Evolutionary conservation across 2,888 invertebrate genomes (phyloP).

Genomic region (Orthosia incerta): DNA sequence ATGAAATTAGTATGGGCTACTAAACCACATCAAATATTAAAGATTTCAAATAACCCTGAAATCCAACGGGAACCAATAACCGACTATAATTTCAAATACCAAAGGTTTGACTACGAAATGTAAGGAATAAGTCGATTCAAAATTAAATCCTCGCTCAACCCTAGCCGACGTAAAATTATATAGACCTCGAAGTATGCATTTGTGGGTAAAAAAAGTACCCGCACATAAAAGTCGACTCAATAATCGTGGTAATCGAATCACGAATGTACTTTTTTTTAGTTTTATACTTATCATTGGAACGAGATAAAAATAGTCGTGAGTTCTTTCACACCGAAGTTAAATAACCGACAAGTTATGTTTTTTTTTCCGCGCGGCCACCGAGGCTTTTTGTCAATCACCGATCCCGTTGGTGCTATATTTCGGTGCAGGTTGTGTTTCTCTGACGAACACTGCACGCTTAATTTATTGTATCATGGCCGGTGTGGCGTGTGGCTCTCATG

Average conservation of each 20-base stretch:
- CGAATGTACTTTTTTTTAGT: conserved; percentile 71
- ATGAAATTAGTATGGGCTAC: neutral
- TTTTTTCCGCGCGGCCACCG: conserved; percentile 62
- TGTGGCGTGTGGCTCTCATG: conserved; percentile 6
- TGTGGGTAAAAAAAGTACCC: conserved; percentile 67
- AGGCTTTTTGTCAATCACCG: conserved; percentile 72
- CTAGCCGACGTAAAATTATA: conserved; percentile 58
- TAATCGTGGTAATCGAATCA: conserved; percentile 81
- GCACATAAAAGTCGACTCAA: conserved; percentile 71
- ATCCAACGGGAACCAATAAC: conserved; percentile 40
- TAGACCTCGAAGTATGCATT: conserved; percentile 64
- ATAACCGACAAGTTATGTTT: conserved; percentile 68
- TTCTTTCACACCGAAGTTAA: conserved; percentile 78
- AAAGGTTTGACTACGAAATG: conserved; percentile 64
- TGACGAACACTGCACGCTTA: conserved; percentile 14
- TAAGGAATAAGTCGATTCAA: conserved; percentile 57
- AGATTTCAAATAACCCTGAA: conserved; percentile 34
- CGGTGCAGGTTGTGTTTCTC: conserved; percentile 37
- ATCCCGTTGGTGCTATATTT: conserved; percentile 65
- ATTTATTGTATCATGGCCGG: conserved; percentile 30
- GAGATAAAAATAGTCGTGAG: conserved; percentile 77
- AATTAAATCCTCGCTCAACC: conserved; percentile 60
- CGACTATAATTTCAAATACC: conserved; percentile 57
- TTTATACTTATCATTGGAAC: conserved; percentile 62
- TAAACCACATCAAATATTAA: conserved; percentile 23